Evolutionary conservation across 2,113 vertebrate species (phyloP), one percentile per base, ranked within the genome.

Genomic region (Melospiza georgiana): DNA sequence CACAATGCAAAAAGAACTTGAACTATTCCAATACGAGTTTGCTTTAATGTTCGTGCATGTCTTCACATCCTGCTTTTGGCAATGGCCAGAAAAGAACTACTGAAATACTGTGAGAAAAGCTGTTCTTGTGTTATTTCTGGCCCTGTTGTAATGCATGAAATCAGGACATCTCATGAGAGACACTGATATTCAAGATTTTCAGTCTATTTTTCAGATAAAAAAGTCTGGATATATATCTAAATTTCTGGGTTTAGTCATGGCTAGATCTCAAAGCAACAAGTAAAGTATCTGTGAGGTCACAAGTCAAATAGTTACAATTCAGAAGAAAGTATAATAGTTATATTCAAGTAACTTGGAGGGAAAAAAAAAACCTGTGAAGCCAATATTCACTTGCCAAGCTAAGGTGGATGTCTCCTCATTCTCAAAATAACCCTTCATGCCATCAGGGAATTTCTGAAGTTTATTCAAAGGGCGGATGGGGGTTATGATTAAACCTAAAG

Each of bases 121-220:
- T 96, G 90, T 94, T 96, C 95, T 86, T 82, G 31, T 96, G 94
- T 96, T 97, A 93, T 97, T 97, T 95, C 95, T 96, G 96, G 95
- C 94, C 86, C 76, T 58, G 84, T 79, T 94, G 31, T 94, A 95
- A 73, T 82, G 83, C 93, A 87, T 94, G 77, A 96, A 97, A 96
- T 96, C 92, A 92, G 96, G 84, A 87, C 95, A 96, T 97, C 95
- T 96, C 93, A 93, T 94, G 93, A 96, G 93, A 92, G 86, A 94
- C 33, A 94, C 92, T 85, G 94, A 95, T 96, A 95, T 51, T 95
- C 84, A 92, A 93, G 90, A 85, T 97, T 96, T 97, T 95, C 88
- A 65, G 89, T 79, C 90, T 87, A 92, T 94, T 97, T 94, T 93
- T 93, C 88, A 95, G 88, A 94, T 78, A 75, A 90, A 93, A 78